These are phyloP conservation scores for Elysia chlorotica DNA, from an alignment of 1,140 invertebrate species.

Conservation along the genomic window DNA sequence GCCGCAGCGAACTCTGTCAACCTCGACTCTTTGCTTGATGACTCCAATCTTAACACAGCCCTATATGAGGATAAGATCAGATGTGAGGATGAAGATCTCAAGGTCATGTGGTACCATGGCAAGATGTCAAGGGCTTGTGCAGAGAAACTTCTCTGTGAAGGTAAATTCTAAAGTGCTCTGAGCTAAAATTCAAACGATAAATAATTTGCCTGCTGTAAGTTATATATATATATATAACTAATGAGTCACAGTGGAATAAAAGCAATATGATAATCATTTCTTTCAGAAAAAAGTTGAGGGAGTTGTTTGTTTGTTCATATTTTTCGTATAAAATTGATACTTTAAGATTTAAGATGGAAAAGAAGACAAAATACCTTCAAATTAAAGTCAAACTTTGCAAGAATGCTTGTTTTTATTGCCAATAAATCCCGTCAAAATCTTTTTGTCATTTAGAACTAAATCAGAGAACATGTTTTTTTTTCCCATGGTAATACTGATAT, in stretches of 20 bases:
- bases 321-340: background rate
- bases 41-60: no score
- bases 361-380: background rate
- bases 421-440: background rate
- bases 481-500: background rate
- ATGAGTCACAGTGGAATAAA: no score
- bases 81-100: constrained; percentile 10
- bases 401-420: no score
- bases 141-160: constrained; percentile 21
- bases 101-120: constrained; percentile 20
- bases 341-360: no score
- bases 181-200: background rate
- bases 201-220: background rate
- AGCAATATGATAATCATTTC: background rate
- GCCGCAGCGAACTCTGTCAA: no score
- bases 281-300: background rate
- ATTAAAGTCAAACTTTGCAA: background rate
- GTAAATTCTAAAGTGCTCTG: background rate
- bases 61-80: constrained; percentile 4
- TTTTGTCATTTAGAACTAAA: background rate
- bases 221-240: no score
- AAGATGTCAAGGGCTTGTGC: constrained; percentile 13
- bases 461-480: background rate
- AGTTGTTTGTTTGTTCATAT: background rate
- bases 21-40: no score